Conservation (phyloP, 2,113 vertebrate species). For the Recurvirostra avosetta region DNA sequence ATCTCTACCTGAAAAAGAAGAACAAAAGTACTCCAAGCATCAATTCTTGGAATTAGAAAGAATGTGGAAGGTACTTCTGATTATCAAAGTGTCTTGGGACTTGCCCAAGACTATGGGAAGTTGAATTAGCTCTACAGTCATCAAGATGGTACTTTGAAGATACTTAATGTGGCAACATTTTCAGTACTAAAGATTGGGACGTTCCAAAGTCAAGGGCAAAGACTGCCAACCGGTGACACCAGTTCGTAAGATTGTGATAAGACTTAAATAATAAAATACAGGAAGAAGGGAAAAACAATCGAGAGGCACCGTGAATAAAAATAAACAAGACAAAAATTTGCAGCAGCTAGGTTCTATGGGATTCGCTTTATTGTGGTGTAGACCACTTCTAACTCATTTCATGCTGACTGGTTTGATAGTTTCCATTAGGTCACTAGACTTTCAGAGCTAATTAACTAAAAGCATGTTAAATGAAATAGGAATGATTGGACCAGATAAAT, state of each 20-base stretch:
- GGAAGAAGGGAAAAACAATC: neutral
- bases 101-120: neutral
- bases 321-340: neutral
- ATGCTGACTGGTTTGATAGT: neutral
- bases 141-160: neutral
- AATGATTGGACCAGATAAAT: neutral
- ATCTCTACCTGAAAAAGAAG: neutral
- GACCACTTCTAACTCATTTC: neutral
- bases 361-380: neutral
- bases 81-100: neutral
- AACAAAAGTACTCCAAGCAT: neutral
- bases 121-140: neutral
- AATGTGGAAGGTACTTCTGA: neutral
- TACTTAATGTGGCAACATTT: neutral
- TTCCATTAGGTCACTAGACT: neutral
- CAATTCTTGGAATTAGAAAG: neutral
- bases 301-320: neutral
- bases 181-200: neutral
- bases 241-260: neutral
- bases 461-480: neutral
- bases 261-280: neutral
- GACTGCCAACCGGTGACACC: neutral
- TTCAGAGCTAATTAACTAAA: conserved; percentile 32
- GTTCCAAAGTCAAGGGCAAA: neutral
- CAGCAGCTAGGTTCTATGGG: neutral